Percentiles rank a stretch among this genome's conserved stretches.
Evolutionary conservation across 2,888 invertebrate species (phyloP).

Genomic region (Microdon myrmicae): DNA sequence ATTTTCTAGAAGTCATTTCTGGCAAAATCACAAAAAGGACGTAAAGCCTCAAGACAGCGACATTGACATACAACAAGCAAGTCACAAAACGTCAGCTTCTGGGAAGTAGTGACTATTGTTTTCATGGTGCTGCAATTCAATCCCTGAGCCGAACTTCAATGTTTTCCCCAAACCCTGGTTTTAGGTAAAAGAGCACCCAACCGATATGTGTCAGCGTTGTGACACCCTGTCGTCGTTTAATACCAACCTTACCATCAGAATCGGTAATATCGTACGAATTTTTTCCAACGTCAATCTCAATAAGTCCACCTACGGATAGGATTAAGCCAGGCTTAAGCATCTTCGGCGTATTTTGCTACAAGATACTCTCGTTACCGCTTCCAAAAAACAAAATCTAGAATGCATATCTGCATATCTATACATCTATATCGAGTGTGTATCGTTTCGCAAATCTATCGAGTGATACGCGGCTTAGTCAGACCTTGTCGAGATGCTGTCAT

Average conservation of each 20-base stretch:
- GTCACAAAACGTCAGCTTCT: too few relatives aligned
- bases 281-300: constrained; percentile 30
- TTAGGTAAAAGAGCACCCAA: too few relatives aligned
- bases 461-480: constrained; percentile 37
- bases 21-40: too few relatives aligned
- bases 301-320: constrained; percentile 27
- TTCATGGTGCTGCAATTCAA: too few relatives aligned
- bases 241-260: constrained; percentile 16
- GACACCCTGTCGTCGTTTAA: constrained; percentile 34
- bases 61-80: too few relatives aligned
- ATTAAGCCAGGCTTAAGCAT: constrained; percentile 30
- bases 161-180: too few relatives aligned
- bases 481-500: constrained; percentile 48
- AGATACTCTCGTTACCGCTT: constrained; percentile 1
- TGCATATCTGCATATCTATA: too few relatives aligned
- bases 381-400: not conserved
- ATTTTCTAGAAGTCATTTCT: too few relatives aligned
- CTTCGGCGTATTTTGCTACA: constrained; percentile 11
- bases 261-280: constrained; percentile 19
- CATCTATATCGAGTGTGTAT: not conserved
- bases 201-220: constrained; percentile 49
- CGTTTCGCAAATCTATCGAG: constrained; percentile 14
- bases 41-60: too few relatives aligned
- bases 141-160: too few relatives aligned
- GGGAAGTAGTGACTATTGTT: too few relatives aligned